Conservation (phyloP, 1,140 invertebrate species). For the Marisa cornuarietis region DNA sequence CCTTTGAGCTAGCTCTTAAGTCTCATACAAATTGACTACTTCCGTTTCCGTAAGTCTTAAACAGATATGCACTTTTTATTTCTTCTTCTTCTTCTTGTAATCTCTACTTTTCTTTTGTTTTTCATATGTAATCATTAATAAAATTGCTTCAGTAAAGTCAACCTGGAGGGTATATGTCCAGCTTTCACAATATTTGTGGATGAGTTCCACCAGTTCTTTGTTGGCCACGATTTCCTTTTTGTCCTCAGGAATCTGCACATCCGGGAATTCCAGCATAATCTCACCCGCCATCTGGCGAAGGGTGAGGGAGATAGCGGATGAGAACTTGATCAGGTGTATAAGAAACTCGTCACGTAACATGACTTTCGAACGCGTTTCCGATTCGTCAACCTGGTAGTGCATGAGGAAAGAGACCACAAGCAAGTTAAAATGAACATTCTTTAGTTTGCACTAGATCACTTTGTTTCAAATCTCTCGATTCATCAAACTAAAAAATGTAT, state of each 20-base stretch:
- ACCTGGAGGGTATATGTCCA: conserved; percentile 60
- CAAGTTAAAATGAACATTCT: conserved; percentile 36
- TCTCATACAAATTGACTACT: too few species aligned
- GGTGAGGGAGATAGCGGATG: conserved; percentile 60
- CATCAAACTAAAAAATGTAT: not conserved
- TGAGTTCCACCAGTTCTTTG: conserved; percentile 51
- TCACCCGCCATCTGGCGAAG: conserved; percentile 67
- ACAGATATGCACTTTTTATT: too few species aligned
- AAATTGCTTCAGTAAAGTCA: too few species aligned
- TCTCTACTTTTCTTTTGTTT: too few species aligned
- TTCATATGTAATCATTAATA: too few species aligned
- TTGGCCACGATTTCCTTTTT: conserved; percentile 54
- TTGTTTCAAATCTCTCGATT: not conserved
- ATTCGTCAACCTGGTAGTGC: conserved; percentile 33
- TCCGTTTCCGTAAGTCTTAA: too few species aligned
- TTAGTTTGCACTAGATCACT: conserved; percentile 14
- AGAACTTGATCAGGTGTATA: conserved; percentile 66
- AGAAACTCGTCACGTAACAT: conserved; percentile 66
- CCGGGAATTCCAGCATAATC: conserved; percentile 63
- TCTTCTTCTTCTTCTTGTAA: too few species aligned
- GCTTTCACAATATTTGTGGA: conserved; percentile 52
- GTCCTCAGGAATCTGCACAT: conserved; percentile 53
- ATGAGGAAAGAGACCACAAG: not conserved
- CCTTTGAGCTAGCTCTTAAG: too few species aligned
- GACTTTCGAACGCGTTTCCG: conserved; percentile 53